Evolutionary conservation across 2,797 vertebrate genomes (phyloP).

Genomic region (Amazona finschi): DNA sequence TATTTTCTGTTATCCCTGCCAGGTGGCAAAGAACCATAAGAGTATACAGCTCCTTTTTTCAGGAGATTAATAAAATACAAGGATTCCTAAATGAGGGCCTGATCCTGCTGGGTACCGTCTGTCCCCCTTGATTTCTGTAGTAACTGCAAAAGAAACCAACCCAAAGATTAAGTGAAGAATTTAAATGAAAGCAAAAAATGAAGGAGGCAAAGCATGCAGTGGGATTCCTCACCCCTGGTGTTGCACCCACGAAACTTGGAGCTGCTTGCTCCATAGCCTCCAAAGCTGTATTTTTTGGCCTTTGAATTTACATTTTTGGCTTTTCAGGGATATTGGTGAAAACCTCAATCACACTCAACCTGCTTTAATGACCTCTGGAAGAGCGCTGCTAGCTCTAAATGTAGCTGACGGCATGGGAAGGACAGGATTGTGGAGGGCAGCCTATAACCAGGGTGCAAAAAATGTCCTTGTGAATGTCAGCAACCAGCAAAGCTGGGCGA

Average conservation of each 20-base stretch:
- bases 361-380: background rate
- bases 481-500: accelerated
- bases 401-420: background rate
- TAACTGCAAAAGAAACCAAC: background rate
- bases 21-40: conserved; percentile 43
- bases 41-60: background rate
- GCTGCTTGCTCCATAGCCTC: background rate
- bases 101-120: background rate
- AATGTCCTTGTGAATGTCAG: background rate
- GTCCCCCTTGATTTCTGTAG: background rate
- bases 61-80: conserved; percentile 42
- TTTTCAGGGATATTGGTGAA: background rate
- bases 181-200: background rate
- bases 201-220: background rate
- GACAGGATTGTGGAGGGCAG: background rate
- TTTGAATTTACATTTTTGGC: background rate
- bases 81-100: conserved; percentile 25
- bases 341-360: accelerated
- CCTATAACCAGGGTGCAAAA: background rate
- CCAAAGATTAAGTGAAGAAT: background rate
- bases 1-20: conserved; percentile 57
- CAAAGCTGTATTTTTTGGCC: background rate
- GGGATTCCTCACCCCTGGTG: background rate
- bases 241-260: background rate
- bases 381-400: background rate